Conservation (phyloP, 1,140 invertebrate species). For the Drosophila takahashii region DNA sequence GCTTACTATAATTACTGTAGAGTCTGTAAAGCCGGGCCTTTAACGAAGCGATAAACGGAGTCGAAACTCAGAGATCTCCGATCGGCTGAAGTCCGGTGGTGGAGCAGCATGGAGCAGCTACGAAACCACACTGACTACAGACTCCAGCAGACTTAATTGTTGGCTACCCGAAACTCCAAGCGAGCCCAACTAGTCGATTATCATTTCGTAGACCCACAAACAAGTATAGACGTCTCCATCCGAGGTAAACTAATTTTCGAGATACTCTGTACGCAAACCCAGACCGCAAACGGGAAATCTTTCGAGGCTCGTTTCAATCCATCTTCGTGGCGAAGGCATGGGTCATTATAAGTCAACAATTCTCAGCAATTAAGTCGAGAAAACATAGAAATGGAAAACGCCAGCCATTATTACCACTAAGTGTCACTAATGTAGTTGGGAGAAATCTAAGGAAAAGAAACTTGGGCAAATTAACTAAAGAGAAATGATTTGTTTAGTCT, state of each 20-base stretch:
- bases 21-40: slow-evolving; percentile 10
- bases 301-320: slow-evolving; percentile 21
- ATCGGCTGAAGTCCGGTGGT: background rate
- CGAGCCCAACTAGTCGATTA: slow-evolving; percentile 41
- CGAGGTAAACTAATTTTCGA: slow-evolving; percentile 34
- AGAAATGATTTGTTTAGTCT: slow-evolving; percentile 3
- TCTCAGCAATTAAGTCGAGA: slow-evolving; percentile 39
- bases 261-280: slow-evolving; percentile 10
- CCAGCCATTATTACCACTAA: slow-evolving; percentile 29
- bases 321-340: slow-evolving; percentile 6
- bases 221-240: slow-evolving; percentile 16
- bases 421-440: slow-evolving; percentile 27
- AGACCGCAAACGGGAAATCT: slow-evolving; percentile 32
- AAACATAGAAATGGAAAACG: slow-evolving; percentile 42
- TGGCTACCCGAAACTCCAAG: slow-evolving; percentile 31
- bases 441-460: slow-evolving; percentile 34
- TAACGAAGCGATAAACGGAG: slow-evolving; percentile 19
- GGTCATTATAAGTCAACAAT: slow-evolving; percentile 36
- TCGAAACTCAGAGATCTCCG: slow-evolving; percentile 5
- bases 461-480: background rate
- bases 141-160: slow-evolving; percentile 37
- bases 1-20: slow-evolving; percentile 37
- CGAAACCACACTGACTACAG: slow-evolving; percentile 35
- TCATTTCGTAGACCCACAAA: slow-evolving; percentile 33
- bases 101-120: slow-evolving; percentile 28